Evolutionary conservation across 2,888 invertebrate species (phyloP).

Genomic region (Drosophila monieri): DNA sequence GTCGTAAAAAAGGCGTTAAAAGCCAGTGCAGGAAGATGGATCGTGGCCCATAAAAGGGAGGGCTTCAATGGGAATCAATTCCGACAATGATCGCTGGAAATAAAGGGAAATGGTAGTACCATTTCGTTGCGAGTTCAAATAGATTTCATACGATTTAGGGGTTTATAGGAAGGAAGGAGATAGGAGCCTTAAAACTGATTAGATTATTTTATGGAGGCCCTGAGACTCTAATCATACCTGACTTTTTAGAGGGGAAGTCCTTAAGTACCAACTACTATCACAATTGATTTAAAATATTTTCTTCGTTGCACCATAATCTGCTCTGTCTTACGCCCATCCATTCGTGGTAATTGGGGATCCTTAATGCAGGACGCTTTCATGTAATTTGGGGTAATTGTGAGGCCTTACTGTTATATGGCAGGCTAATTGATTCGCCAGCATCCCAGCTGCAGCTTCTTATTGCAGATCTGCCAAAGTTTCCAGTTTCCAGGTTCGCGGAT

Average conservation of each 20-base stretch:
- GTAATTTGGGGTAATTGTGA: slow-evolving; percentile 43
- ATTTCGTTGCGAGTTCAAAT: slow-evolving; percentile 26
- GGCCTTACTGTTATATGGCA: slow-evolving; percentile 43
- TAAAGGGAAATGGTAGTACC: slow-evolving; percentile 23
- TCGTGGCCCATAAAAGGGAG: slow-evolving; percentile 12
- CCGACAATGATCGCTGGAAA: slow-evolving; percentile 30
- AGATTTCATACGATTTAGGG: slow-evolving; percentile 26
- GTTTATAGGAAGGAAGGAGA: neutral
- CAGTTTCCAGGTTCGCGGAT: slow-evolving; percentile 31
- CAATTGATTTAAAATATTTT: slow-evolving; percentile 1
- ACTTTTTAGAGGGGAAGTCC: neutral
- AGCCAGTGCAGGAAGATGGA: slow-evolving; percentile 26
- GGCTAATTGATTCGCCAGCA: slow-evolving; percentile 62
- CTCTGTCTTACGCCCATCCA: neutral
- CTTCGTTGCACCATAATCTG: neutral
- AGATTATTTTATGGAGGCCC: neutral
- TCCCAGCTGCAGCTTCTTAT: slow-evolving; percentile 29
- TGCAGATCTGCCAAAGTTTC: slow-evolving; percentile 22
- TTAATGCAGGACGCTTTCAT: slow-evolving; percentile 30
- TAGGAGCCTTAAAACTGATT: neutral
- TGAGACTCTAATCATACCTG: neutral
- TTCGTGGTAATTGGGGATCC: slow-evolving; percentile 12
- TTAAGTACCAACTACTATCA: neutral
- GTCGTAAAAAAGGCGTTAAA: slow-evolving; percentile 50
- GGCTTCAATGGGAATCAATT: slow-evolving; percentile 37